phyloP scores from a whole-genome alignment of 2,888 invertebrate species.

The Caenorhabditis afra region DNA sequence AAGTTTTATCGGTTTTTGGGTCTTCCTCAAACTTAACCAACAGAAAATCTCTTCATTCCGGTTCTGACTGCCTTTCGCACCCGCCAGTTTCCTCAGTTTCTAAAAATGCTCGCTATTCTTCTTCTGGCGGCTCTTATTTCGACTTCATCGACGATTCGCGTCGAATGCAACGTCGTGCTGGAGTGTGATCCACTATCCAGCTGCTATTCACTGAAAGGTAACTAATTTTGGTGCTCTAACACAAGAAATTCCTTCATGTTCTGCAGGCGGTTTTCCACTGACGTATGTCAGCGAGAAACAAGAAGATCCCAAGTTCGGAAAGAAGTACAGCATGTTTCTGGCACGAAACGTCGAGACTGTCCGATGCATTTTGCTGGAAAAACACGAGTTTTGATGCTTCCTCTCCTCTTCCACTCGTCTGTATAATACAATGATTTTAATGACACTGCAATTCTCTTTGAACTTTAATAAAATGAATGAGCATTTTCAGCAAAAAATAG shows the following conservation, averaged over 20 bases:
- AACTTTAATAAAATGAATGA: too few species aligned
- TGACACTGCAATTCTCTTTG: too few species aligned
- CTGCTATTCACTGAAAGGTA: slow-evolving; percentile 45
- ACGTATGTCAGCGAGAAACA: slow-evolving; percentile 25
- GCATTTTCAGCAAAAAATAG: too few species aligned
- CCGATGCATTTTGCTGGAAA: slow-evolving; percentile 36
- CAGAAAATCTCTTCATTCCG: background rate
- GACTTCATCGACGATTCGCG: background rate
- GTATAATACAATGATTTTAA: too few species aligned
- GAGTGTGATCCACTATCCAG: slow-evolving; percentile 32
- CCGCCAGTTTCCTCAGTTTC: too few species aligned
- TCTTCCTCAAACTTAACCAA: background rate
- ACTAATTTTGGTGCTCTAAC: slow-evolving; percentile 1
- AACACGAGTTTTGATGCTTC: slow-evolving; percentile 21
- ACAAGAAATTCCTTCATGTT: background rate
- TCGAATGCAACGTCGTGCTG: slow-evolving; percentile 35
- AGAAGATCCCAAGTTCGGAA: slow-evolving; percentile 13
- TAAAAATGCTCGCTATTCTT: slow-evolving; percentile 1
- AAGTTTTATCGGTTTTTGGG: slow-evolving; percentile 20
- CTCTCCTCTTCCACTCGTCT: background rate
- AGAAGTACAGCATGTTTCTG: slow-evolving; percentile 42
- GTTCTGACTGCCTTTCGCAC: background rate
- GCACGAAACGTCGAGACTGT: slow-evolving; percentile 46
- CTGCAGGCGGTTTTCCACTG: slow-evolving; percentile 42
- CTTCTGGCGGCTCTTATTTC: background rate